phyloP scores from a whole-genome alignment of 2,113 vertebrate species.

The Chiloscyllium plagiosum region DNA sequence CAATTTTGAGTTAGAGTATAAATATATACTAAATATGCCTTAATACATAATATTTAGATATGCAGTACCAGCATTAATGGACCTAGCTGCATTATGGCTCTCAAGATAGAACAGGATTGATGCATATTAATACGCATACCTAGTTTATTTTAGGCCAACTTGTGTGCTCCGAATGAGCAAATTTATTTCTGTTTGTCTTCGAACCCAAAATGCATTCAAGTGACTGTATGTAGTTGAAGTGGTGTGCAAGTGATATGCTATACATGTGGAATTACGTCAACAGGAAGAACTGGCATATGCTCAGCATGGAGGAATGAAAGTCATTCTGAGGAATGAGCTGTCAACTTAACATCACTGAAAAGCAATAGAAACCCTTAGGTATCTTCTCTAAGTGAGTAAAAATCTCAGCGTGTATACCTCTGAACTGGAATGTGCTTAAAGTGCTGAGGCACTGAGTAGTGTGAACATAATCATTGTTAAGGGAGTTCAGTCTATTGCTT shows the following conservation, averaged over 20 bases:
- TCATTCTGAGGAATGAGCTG: neutral
- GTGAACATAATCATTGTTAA: neutral
- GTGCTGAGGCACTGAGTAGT: neutral
- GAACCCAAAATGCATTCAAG: neutral
- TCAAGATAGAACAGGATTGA: neutral
- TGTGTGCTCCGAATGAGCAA: neutral
- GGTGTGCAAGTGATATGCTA: neutral
- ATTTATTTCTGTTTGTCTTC: neutral
- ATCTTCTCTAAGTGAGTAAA: neutral
- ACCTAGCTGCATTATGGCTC: neutral
- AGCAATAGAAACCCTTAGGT: neutral
- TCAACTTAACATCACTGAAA: neutral
- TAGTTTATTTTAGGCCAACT: neutral
- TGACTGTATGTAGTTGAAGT: too few relatives aligned
- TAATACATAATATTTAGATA: neutral
- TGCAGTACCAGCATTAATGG: neutral
- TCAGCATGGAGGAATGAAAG: neutral
- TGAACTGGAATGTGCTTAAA: neutral
- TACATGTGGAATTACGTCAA: neutral
- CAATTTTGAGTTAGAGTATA: neutral
- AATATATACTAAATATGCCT: neutral
- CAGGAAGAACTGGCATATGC: neutral
- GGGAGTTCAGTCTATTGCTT: neutral
- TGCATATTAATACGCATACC: neutral
- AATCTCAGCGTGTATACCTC: neutral